A percentile compares a stretch with the other conserved stretches of the same genome.
These are phyloP conservation scores for Kryptolebias ocellatus DNA, from an alignment of 2,797 vertebrate species.

Conservation along the genomic window DNA sequence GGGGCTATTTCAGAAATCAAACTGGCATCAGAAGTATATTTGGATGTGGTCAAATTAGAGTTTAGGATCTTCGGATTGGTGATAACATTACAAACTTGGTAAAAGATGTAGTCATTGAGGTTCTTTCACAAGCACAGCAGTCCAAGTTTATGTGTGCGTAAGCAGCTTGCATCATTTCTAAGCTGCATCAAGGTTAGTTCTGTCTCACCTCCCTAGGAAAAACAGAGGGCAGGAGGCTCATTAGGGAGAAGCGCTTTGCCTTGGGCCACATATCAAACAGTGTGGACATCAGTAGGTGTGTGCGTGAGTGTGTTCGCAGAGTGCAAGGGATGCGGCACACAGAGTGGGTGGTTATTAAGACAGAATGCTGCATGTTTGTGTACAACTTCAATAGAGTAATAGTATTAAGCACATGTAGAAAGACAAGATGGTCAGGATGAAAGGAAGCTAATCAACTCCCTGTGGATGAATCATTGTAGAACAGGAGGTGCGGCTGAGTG, in stretches of 20 bases:
- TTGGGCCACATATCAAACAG: constrained; percentile 71
- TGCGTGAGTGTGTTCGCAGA: constrained; percentile 40
- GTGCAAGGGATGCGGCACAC: constrained; percentile 32
- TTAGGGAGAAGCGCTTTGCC: constrained; percentile 72
- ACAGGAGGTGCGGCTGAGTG: constrained; percentile 10
- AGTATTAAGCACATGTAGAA: constrained; percentile 28
- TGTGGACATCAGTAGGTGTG: constrained; percentile 46
- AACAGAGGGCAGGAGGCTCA: constrained; percentile 75
- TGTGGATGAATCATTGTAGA: constrained; percentile 30
- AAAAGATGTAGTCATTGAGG: constrained; percentile 20
- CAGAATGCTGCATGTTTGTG: constrained; percentile 42
- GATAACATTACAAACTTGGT: constrained; percentile 14
- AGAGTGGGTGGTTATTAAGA: constrained; percentile 49
- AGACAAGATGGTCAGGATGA: constrained; percentile 44
- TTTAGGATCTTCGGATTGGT: not conserved
- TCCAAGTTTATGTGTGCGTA: constrained; percentile 29
- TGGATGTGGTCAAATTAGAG: not conserved
- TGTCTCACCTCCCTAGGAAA: constrained; percentile 58
- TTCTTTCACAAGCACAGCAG: constrained; percentile 14
- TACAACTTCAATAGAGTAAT: constrained; percentile 37
- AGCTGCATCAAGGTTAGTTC: constrained; percentile 71
- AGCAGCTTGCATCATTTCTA: constrained; percentile 60
- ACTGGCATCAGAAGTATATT: not conserved
- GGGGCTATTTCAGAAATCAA: not conserved
- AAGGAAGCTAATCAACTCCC: constrained; percentile 55